These are phyloP conservation scores for Noctilio leporinus DNA, from an alignment of 2,113 vertebrate genomes.

Conservation along the genomic window DNA sequence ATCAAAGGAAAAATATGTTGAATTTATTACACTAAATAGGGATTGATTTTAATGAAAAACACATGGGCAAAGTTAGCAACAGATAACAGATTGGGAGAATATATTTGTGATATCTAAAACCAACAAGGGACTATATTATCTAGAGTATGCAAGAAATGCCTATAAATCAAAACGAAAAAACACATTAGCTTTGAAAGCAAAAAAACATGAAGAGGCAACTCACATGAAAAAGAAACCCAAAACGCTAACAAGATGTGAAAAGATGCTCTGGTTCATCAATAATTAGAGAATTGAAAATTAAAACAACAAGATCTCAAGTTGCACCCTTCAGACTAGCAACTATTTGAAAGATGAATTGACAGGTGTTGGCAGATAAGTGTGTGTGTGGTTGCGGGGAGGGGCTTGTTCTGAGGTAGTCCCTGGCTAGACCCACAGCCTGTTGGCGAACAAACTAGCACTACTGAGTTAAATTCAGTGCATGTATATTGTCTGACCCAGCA, in stretches of 20 bases:
- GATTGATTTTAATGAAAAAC: slow-evolving; percentile 55
- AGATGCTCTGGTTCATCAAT: background rate
- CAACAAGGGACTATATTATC: slow-evolving; percentile 44
- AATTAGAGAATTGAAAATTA: background rate
- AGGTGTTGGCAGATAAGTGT: fast-evolving
- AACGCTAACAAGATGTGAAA: background rate
- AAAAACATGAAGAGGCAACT: background rate
- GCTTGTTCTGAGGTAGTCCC: too few relatives aligned
- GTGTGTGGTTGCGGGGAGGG: too few relatives aligned
- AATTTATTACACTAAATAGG: slow-evolving; percentile 55
- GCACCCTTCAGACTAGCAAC: fast-evolving
- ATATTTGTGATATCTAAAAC: slow-evolving; percentile 40
- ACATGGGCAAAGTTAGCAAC: slow-evolving; percentile 43
- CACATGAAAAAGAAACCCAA: background rate
- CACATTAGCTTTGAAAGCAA: background rate
- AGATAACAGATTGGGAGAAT: slow-evolving; percentile 39
- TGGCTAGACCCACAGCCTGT: fast-evolving
- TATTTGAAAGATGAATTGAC: fast-evolving
- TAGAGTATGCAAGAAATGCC: slow-evolving; percentile 59
- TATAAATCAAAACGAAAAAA: slow-evolving; percentile 46
- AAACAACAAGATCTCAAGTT: fast-evolving
- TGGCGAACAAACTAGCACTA: fast-evolving
- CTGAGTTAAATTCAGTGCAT: fast-evolving
- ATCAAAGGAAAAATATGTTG: slow-evolving; percentile 54
- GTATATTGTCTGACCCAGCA: fast-evolving